Conservation (phyloP, 2,888 invertebrate species). For the Norana najaformis region DNA sequence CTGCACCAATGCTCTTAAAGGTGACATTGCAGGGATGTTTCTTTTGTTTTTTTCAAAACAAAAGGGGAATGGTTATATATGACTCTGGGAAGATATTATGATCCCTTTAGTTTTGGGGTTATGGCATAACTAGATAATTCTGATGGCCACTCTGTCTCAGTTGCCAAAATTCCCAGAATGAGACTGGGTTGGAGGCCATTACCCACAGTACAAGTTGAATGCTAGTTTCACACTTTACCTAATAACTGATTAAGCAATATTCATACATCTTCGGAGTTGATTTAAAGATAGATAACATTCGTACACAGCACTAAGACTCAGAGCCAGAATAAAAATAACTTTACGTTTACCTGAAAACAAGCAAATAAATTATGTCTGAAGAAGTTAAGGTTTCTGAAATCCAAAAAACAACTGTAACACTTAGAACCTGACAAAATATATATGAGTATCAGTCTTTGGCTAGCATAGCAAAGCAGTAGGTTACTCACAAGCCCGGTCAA, state of each 20-base stretch:
- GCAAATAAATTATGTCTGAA: too few species aligned
- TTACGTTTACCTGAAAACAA: too few species aligned
- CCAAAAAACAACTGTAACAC: too few species aligned
- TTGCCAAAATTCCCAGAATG: neutral
- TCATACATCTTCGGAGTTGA: neutral
- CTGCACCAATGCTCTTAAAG: neutral
- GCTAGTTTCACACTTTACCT: neutral
- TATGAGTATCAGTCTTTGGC: too few species aligned
- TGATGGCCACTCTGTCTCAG: neutral
- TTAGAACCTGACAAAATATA: too few species aligned
- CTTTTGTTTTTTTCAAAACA: neutral
- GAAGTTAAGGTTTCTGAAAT: too few species aligned
- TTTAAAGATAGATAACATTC: too few species aligned
- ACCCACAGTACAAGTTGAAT: neutral
- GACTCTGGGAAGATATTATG: too few species aligned
- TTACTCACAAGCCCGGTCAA: neutral
- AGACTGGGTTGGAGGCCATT: neutral
- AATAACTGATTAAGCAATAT: neutral
- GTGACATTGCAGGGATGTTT: neutral
- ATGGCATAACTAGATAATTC: neutral
- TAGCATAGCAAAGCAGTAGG: too few species aligned
- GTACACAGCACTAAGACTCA: too few species aligned
- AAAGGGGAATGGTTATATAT: neutral
- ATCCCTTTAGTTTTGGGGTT: neutral
- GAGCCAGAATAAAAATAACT: too few species aligned